These are phyloP conservation scores for Otocyon megalotis DNA, from an alignment of 2,113 vertebrate species.

Conservation along the genomic window DNA sequence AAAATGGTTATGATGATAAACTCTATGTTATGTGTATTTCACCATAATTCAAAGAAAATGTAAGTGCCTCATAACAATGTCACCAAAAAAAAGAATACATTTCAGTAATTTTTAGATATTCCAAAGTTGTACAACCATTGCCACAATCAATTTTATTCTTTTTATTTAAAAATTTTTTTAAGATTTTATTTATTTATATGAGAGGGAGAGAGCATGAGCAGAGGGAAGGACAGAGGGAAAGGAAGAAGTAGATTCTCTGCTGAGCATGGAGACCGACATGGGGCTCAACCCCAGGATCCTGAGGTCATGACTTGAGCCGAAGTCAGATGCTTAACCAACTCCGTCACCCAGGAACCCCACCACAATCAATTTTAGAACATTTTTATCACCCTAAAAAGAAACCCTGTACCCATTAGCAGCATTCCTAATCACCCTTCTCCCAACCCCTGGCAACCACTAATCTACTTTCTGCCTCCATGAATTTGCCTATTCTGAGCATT, in stretches of 20 bases:
- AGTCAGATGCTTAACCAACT: no score
- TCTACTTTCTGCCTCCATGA: background rate
- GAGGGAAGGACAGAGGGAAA: no score
- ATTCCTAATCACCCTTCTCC: background rate
- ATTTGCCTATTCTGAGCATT: background rate
- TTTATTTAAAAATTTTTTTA: no score
- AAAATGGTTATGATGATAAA: background rate
- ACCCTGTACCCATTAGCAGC: background rate
- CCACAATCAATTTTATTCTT: background rate
- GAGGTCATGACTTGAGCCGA: no score
- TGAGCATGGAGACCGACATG: no score
- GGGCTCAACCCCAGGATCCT: no score
- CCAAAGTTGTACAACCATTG: background rate
- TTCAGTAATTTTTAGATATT: constrained; percentile 8
- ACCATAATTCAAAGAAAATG: background rate
- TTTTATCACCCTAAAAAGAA: background rate
- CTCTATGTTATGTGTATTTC: background rate
- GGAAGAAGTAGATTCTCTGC: no score
- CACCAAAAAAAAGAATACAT: background rate
- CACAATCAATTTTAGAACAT: background rate
- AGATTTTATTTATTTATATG: no score
- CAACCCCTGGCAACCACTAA: background rate
- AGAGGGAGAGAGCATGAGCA: no score
- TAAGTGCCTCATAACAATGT: background rate
- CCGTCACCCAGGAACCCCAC: background rate